A percentile compares a stretch with the other conserved stretches of the same genome.
These are phyloP conservation scores for Sebastes miniatus DNA, from an alignment of 2,797 vertebrate species.

Conservation along the genomic window DNA sequence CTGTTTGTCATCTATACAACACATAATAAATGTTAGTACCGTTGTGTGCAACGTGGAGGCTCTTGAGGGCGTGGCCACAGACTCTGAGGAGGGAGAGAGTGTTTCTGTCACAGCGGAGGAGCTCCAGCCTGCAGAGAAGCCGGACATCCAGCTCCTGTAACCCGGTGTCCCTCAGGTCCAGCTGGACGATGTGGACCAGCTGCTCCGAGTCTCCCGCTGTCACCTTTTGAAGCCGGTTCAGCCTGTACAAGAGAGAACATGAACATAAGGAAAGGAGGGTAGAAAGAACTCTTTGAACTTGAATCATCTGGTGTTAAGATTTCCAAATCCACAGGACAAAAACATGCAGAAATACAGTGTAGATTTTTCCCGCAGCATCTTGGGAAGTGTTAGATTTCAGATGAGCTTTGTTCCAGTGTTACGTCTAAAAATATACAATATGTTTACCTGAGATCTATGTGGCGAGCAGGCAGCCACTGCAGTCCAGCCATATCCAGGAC, in stretches of 20 bases:
- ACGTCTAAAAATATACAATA: slow-evolving; percentile 4
- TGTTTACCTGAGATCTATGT: slow-evolving; percentile 91
- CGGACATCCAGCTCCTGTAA: slow-evolving; percentile 88
- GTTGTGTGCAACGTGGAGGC: slow-evolving; percentile 89
- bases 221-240: slow-evolving; percentile 88
- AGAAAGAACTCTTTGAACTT: not conserved
- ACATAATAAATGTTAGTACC: slow-evolving; percentile 71
- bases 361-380: not conserved
- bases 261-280: not conserved
- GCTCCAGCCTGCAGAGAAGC: slow-evolving; percentile 87
- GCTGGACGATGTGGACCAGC: slow-evolving; percentile 88
- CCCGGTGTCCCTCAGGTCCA: slow-evolving; percentile 92
- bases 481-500: slow-evolving; percentile 84
- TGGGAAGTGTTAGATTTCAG: not conserved
- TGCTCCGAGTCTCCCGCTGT: slow-evolving; percentile 82
- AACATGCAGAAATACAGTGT: not conserved
- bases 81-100: slow-evolving; percentile 84
- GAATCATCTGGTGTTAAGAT: not conserved
- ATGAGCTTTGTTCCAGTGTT: not conserved
- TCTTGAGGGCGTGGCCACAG: slow-evolving; percentile 88
- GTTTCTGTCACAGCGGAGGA: slow-evolving; percentile 96
- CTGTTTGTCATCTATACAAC: not conserved
- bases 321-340: not conserved
- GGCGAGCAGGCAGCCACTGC: slow-evolving; percentile 87
- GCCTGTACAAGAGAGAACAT: slow-evolving; percentile 67